phyloP scores from a whole-genome alignment of 2,113 vertebrate species.

The Callithrix jacchus region DNA sequence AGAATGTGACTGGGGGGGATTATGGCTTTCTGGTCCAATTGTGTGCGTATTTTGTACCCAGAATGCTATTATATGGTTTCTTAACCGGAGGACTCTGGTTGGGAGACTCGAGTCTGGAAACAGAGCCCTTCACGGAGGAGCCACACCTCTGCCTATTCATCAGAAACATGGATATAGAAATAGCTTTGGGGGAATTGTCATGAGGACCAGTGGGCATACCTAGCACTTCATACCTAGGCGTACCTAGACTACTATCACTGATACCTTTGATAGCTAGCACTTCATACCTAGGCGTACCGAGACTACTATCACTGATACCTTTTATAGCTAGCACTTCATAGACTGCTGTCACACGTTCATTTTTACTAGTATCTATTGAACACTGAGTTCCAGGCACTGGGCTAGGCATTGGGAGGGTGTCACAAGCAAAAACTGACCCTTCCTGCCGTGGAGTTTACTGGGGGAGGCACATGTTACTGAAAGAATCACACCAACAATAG shows the following conservation, averaged over 20 bases:
- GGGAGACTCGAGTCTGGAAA: conserved; percentile 1
- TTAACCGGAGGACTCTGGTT: neutral
- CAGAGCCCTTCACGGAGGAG: neutral
- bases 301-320: neutral
- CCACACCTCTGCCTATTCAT: neutral
- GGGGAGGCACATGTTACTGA: neutral
- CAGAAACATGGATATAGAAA: neutral
- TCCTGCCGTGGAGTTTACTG: neutral
- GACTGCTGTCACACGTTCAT: neutral
- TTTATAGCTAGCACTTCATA: neutral
- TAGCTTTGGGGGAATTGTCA: neutral
- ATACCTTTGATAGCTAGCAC: neutral
- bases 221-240: neutral
- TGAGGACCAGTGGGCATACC: neutral
- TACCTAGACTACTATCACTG: neutral
- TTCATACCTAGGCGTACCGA: no score
- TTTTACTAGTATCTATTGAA: neutral
- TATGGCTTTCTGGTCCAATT: neutral
- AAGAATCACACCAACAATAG: neutral
- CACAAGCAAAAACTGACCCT: conserved; percentile 7
- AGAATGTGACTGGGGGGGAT: neutral
- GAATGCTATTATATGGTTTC: neutral
- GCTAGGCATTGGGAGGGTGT: neutral
- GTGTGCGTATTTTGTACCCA: neutral
- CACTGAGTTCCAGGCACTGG: neutral